phyloP scores from a whole-genome alignment of 2,888 invertebrate genomes.

The Spisula subtruncata region DNA sequence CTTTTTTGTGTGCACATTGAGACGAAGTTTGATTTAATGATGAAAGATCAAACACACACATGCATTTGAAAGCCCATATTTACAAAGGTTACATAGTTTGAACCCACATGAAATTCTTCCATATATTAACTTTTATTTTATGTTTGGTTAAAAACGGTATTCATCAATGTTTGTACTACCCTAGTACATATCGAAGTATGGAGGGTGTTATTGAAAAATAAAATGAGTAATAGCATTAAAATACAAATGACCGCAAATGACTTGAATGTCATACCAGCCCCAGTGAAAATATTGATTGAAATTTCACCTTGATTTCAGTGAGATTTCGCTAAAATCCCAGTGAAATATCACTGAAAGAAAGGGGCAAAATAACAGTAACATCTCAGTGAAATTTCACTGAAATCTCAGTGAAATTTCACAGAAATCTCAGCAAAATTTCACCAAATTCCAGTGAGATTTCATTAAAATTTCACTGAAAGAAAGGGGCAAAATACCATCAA shows the following conservation, averaged over 20 bases:
- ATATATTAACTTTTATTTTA: slow-evolving; percentile 12
- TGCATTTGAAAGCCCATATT: slow-evolving; percentile 17
- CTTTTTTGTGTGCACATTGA: slow-evolving; percentile 12
- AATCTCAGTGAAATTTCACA: too few species aligned
- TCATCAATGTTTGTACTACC: neutral
- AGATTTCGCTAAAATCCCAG: too few species aligned
- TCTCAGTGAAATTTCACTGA: too few species aligned
- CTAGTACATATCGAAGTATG: neutral
- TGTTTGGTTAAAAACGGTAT: neutral
- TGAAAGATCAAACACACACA: slow-evolving; percentile 9
- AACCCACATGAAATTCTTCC: neutral
- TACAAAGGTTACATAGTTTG: neutral
- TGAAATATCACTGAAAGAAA: too few species aligned
- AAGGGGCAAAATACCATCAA: too few species aligned
- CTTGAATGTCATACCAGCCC: neutral
- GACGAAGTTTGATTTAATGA: slow-evolving; percentile 1
- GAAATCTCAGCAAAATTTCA: too few species aligned
- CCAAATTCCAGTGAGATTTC: too few species aligned
- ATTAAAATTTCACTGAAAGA: too few species aligned
- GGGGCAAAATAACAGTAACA: too few species aligned
- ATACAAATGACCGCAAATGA: neutral
- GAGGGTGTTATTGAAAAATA: neutral
- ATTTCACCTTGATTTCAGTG: too few species aligned
- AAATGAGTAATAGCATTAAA: slow-evolving; percentile 19
- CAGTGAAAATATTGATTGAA: too few species aligned